These are phyloP conservation scores for Eciton burchellii DNA, from an alignment of 1,140 invertebrate genomes.

Conservation along the genomic window DNA sequence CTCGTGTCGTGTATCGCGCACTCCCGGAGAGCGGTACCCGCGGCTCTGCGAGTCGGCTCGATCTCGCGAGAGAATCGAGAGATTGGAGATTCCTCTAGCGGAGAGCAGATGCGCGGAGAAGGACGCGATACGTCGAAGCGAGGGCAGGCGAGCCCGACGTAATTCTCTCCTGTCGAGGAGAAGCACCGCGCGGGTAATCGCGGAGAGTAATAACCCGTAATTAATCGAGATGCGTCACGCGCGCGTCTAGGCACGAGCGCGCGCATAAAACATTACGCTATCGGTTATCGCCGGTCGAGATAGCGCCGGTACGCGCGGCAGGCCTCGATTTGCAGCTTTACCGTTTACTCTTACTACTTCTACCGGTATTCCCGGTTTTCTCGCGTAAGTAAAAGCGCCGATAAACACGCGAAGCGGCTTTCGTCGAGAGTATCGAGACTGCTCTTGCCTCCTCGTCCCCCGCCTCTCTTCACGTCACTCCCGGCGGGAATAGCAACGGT, in stretches of 20 bases:
- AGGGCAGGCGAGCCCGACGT: not conserved
- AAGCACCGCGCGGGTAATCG: not conserved
- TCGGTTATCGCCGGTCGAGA: not conserved
- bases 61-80: not conserved
- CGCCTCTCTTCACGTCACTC: not conserved
- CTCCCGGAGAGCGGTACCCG: no score
- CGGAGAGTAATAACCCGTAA: conserved; percentile 2
- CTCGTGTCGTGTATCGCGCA: no score
- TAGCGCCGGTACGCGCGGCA: not conserved
- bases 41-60: no score
- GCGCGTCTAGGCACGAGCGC: not conserved
- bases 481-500: not conserved
- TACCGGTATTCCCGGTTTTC: conserved; percentile 19
- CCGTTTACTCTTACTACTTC: conserved; percentile 57
- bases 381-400: conserved; percentile 42
- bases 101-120: not conserved
- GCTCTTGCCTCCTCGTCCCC: conserved; percentile 6
- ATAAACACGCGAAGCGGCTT: conserved; percentile 44
- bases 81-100: not conserved
- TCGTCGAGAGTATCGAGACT: not conserved
- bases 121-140: not conserved
- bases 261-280: not conserved
- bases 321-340: conserved; percentile 40
- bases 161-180: not conserved
- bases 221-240: conserved; percentile 3